These are phyloP conservation scores for Branchellion lobata DNA, from an alignment of 2,888 invertebrate genomes.

Conservation along the genomic window DNA sequence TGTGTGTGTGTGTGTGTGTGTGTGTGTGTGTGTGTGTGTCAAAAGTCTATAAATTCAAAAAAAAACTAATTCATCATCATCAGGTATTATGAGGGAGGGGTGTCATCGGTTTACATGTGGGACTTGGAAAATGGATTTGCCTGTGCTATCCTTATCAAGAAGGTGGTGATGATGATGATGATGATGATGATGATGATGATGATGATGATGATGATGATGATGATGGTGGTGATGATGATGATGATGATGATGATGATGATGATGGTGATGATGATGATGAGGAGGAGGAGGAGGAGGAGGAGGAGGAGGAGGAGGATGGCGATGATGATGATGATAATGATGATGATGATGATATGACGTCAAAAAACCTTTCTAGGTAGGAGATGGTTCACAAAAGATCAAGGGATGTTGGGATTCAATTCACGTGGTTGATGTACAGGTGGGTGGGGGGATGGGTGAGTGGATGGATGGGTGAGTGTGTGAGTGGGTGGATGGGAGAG, in stretches of 20 bases:
- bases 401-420: constrained; percentile 99
- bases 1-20: too few species aligned
- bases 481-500: too few species aligned
- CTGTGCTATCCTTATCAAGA: constrained; percentile 96
- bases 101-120: constrained; percentile 98
- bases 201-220: constrained; percentile 38
- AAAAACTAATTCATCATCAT: too few species aligned
- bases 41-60: too few species aligned
- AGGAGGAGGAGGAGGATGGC: constrained; percentile 25
- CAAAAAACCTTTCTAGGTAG: constrained; percentile 69
- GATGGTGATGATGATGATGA: constrained; percentile 35
- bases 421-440: constrained; percentile 93
- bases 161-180: constrained; percentile 61
- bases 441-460: too few species aligned
- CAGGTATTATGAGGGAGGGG: constrained; percentile 95
- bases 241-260: constrained; percentile 26
- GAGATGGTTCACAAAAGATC: constrained; percentile 95
- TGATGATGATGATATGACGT: constrained; percentile 30
- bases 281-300: too few species aligned
- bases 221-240: constrained; percentile 32
- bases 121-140: constrained; percentile 90
- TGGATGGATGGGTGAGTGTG: too few species aligned
- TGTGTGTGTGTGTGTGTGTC: too few species aligned
- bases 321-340: constrained; percentile 31
- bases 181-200: constrained; percentile 10